Percentiles rank a stretch among this genome's conserved stretches.
phyloP scores from a whole-genome alignment of 2,888 invertebrate genomes.

The Anaspis maculata region DNA sequence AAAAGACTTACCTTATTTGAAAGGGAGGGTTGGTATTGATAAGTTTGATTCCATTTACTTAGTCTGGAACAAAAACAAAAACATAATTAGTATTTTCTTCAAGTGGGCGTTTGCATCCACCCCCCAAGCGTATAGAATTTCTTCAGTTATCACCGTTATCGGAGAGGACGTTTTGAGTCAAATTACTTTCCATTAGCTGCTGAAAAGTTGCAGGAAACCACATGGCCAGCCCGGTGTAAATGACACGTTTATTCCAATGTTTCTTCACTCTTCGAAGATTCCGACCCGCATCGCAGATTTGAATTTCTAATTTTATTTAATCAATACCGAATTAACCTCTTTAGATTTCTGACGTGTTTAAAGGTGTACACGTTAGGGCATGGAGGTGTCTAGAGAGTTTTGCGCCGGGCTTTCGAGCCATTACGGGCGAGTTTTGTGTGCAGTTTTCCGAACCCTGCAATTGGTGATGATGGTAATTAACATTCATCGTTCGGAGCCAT shows the following conservation, averaged over 20 bases:
- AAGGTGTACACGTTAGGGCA: conserved; percentile 13
- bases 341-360: conserved; percentile 28
- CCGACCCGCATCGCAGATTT: conserved; percentile 26
- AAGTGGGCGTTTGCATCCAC: conserved; percentile 11
- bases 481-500: too few relatives aligned
- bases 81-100: conserved; percentile 2
- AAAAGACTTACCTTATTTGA: conserved; percentile 34
- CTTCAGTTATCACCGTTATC: conserved; percentile 12
- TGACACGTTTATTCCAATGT: background rate
- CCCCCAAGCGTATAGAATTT: conserved; percentile 19
- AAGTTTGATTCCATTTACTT: conserved; percentile 42
- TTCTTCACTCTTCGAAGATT: conserved; percentile 7
- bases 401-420: too few relatives aligned
- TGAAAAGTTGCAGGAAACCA: conserved; percentile 9
- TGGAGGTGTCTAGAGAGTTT: too few relatives aligned
- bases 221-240: conserved; percentile 5
- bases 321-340: conserved; percentile 35
- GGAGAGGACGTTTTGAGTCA: conserved; percentile 11
- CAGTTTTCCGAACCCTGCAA: too few relatives aligned
- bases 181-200: conserved; percentile 14
- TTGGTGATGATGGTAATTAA: too few relatives aligned
- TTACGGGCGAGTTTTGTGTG: too few relatives aligned
- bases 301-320: conserved; percentile 35
- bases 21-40: conserved; percentile 35
- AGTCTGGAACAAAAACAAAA: conserved; percentile 34